phyloP scores from a whole-genome alignment of 2,888 invertebrate genomes.

The Alloplasta piceator region DNA sequence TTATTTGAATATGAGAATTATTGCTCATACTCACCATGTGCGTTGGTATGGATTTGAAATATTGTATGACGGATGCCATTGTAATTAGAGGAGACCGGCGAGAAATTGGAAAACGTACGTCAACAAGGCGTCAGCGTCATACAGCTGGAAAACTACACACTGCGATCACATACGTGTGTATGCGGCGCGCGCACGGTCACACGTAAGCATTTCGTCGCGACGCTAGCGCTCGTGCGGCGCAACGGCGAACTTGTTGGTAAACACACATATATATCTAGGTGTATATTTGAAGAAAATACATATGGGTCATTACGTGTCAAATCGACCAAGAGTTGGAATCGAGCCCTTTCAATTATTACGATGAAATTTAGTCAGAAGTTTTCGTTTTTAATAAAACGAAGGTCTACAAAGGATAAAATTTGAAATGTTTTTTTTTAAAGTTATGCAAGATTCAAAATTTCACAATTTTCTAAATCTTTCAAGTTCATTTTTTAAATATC shows the following conservation, averaged over 20 bases:
- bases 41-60: constrained; percentile 78
- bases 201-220: not conserved
- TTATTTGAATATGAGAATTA: not conserved
- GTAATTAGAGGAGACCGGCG: constrained; percentile 64
- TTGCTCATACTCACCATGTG: constrained; percentile 76
- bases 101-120: constrained; percentile 24
- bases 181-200: not conserved
- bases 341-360: no score
- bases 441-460: no score
- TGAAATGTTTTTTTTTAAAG: no score
- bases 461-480: no score
- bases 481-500: no score
- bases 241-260: not conserved
- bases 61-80: constrained; percentile 78
- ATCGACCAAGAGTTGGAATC: no score
- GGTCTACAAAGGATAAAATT: no score
- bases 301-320: not conserved
- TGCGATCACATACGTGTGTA: not conserved
- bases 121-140: constrained; percentile 23
- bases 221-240: not conserved
- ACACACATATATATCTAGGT: not conserved
- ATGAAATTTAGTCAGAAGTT: no score
- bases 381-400: no score
- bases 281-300: not conserved
- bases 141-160: not conserved